These are phyloP conservation scores for Platycheirus albimanus DNA, from an alignment of 2,888 invertebrate species.

Conservation along the genomic window DNA sequence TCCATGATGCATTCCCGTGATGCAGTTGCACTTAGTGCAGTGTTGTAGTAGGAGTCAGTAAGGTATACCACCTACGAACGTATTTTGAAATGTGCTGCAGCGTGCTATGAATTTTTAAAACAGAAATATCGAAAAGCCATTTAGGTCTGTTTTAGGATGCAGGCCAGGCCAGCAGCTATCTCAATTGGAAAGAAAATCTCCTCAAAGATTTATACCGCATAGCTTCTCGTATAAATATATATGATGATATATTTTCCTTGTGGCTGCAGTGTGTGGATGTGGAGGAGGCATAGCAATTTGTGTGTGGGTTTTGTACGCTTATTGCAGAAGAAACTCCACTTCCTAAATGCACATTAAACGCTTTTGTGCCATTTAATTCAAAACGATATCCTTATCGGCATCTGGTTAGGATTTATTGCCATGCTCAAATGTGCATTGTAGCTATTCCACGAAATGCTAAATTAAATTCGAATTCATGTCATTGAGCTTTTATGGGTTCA, in stretches of 20 bases:
- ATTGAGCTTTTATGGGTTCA: slow-evolving; percentile 46
- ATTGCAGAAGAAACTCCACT: neutral
- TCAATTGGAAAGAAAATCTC: slow-evolving; percentile 19
- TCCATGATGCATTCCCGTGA: slow-evolving; percentile 50
- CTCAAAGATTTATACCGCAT: slow-evolving; percentile 16
- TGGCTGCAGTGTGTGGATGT: neutral
- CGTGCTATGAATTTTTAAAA: slow-evolving; percentile 47
- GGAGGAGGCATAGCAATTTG: slow-evolving; percentile 1
- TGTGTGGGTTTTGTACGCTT: neutral
- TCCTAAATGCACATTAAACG: slow-evolving; percentile 26
- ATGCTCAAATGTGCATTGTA: slow-evolving; percentile 5
- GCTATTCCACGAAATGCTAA: slow-evolving; percentile 5
- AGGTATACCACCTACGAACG: no score
- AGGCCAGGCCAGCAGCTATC: slow-evolving; percentile 1
- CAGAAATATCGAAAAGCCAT: slow-evolving; percentile 7
- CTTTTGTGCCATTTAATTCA: slow-evolving; percentile 34
- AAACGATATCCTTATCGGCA: slow-evolving; percentile 39
- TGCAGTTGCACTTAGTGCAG: slow-evolving; percentile 20
- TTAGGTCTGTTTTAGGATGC: slow-evolving; percentile 28
- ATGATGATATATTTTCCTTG: slow-evolving; percentile 11
- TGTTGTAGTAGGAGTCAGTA: neutral
- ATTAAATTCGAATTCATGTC: slow-evolving; percentile 56
- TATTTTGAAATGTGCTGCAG: neutral
- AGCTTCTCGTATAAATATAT: no score
- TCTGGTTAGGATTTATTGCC: slow-evolving; percentile 24